phyloP scores from a whole-genome alignment of 2,888 invertebrate species.

The Andrena hattorfiana region DNA sequence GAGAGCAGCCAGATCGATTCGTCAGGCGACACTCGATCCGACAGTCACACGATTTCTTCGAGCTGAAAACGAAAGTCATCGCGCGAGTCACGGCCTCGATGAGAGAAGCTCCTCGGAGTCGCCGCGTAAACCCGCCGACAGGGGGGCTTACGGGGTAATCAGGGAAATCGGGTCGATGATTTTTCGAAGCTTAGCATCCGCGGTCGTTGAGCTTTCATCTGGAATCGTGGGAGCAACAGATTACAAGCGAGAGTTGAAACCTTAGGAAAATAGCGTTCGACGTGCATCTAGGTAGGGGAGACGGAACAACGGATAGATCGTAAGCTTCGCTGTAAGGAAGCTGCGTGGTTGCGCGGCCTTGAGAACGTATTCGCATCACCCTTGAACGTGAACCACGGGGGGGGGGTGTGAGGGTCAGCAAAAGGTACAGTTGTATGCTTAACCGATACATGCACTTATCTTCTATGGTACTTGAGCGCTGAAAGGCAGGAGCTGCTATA shows the following conservation, averaged over 20 bases:
- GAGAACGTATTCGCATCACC: slow-evolving; percentile 47
- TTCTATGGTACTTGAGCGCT: slow-evolving; percentile 46
- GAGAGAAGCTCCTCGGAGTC: slow-evolving; percentile 33
- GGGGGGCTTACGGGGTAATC: background rate
- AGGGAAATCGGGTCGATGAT: background rate
- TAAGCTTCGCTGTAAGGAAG: slow-evolving; percentile 18
- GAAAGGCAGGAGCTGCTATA: slow-evolving; percentile 51
- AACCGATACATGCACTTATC: slow-evolving; percentile 60
- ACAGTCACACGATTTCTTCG: slow-evolving; percentile 67
- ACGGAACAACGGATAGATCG: background rate
- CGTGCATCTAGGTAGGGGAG: slow-evolving; percentile 36
- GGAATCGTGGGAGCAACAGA: slow-evolving; percentile 24
- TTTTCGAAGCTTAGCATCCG: no score
- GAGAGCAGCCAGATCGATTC: slow-evolving; percentile 8
- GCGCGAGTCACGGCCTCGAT: slow-evolving; percentile 68
- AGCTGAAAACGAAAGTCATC: slow-evolving; percentile 77
- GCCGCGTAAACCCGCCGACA: no score
- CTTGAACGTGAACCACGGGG: slow-evolving; percentile 62
- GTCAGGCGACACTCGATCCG: slow-evolving; percentile 9
- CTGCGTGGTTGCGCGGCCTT: slow-evolving; percentile 40
- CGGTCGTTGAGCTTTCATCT: no score
- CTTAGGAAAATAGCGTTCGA: background rate
- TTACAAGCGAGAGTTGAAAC: slow-evolving; percentile 19
- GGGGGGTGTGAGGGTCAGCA: slow-evolving; percentile 20
- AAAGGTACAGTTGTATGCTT: slow-evolving; percentile 38